These are phyloP conservation scores for Diachasma alloeum DNA, from an alignment of 1,140 invertebrate genomes.

Conservation along the genomic window DNA sequence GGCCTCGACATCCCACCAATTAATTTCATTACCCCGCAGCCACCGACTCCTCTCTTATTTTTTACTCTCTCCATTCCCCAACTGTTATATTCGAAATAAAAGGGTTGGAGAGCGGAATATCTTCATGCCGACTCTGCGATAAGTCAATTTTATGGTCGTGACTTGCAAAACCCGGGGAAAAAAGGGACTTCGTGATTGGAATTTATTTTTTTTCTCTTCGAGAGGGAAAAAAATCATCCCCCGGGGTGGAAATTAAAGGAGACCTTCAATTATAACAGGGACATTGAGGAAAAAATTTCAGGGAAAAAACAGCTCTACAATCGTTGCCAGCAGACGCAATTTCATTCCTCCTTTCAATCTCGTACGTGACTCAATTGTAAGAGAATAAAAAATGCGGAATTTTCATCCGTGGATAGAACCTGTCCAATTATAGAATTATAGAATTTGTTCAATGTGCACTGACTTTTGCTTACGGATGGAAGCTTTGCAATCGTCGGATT, in stretches of 20 bases:
- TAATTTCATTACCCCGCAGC: slow-evolving; percentile 53
- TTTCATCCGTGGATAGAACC: too few species aligned
- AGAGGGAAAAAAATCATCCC: not conserved
- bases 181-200: slow-evolving; percentile 14
- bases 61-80: not conserved
- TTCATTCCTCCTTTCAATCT: slow-evolving; percentile 22
- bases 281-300: not conserved
- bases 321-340: not conserved
- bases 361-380: slow-evolving; percentile 26
- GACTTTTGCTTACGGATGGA: too few species aligned
- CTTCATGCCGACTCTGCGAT: slow-evolving; percentile 20
- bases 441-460: too few species aligned
- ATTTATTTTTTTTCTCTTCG: not conserved
- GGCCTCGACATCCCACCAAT: slow-evolving; percentile 45
- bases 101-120: slow-evolving; percentile 32
- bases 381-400: not conserved
- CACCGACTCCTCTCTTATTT: slow-evolving; percentile 10
- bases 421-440: too few species aligned
- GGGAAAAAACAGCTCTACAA: not conserved
- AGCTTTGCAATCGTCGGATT: too few species aligned
- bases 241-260: slow-evolving; percentile 3
- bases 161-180: not conserved
- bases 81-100: slow-evolving; percentile 5
- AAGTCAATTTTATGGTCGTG: slow-evolving; percentile 27
- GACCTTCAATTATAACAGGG: not conserved